Evolutionary conservation across 2,888 invertebrate genomes (phyloP).

Genomic region (Stegana nigrithorax): DNA sequence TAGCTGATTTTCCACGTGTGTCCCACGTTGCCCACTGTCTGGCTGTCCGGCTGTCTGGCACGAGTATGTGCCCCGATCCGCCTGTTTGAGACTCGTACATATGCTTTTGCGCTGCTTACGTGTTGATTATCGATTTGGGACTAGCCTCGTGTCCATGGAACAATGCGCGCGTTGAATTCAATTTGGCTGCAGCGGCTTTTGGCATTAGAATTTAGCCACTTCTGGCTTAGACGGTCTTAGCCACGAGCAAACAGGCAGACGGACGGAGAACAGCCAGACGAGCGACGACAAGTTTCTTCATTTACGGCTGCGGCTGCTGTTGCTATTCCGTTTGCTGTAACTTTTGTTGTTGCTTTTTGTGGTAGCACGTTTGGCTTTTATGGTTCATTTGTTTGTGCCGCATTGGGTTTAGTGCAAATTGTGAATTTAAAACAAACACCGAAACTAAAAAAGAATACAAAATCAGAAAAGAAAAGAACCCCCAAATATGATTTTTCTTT

Average conservation of each 20-base stretch:
- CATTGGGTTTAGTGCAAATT: slow-evolving; percentile 28
- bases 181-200: slow-evolving; percentile 47
- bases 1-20: too few relatives aligned
- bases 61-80: too few relatives aligned
- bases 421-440: slow-evolving; percentile 34
- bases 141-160: slow-evolving; percentile 34
- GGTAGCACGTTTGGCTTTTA: slow-evolving; percentile 56
- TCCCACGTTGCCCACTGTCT: too few relatives aligned
- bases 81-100: too few relatives aligned
- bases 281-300: slow-evolving; percentile 4
- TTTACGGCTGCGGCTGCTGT: slow-evolving; percentile 7
- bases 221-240: slow-evolving; percentile 31
- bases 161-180: slow-evolving; percentile 41
- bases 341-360: slow-evolving; percentile 25
- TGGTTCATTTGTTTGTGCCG: slow-evolving; percentile 48
- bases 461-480: background rate
- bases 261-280: background rate
- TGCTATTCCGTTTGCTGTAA: too few relatives aligned
- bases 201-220: slow-evolving; percentile 32
- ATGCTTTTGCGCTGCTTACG: slow-evolving; percentile 27
- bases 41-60: too few relatives aligned
- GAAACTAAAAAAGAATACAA: background rate
- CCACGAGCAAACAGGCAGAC: background rate
- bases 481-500: too few relatives aligned
- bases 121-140: slow-evolving; percentile 69